Evolutionary conservation across 2,113 vertebrate genomes (phyloP), one percentile per base, ranked within the genome.

Genomic region (Aptenodytes patagonicus): DNA sequence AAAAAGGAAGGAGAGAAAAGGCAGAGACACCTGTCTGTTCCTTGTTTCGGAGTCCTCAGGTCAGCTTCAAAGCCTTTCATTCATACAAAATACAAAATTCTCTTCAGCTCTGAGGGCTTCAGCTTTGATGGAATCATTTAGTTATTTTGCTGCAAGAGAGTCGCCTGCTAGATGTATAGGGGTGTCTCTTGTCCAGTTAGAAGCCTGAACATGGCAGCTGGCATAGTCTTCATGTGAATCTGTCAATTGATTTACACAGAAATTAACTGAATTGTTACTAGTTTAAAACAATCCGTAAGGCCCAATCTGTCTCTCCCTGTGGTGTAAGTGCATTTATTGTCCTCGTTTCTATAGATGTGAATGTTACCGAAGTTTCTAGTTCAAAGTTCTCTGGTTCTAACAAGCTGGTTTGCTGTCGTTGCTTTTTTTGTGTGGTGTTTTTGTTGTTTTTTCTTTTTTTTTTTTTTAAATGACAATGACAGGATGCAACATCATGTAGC

Each of bases 181-280:
- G 99, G 99, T 10, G 99, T 99, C 98, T 99, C 99, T 96, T 99
- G 99, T 70, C 99, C 99, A 1, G 99, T 99, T n/a, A 99, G 99
- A 42, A 99, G 99, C 97, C 99, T 98, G 98, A 99, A 99, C 99
- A 99, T 99, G 95, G 99, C 99, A 0, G 99, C 99, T 22, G 99
- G 99, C 99, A 99, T 99, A 3, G 99, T 99, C 98, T 99, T 99
- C 99, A 99, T 99, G 97, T 99, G 99, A 72, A 99, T 99, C 99
- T 99, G 98, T 77, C 78, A 60, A 86, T 14, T 29, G 81, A 94
- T 66, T 81, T 57, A 93, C 46, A 81, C 40, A 83, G 34, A 58
- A 73, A 75, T 91, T 38, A 95, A 42, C 2, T 78, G n/a, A 81
- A 46, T 26, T 78, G 18, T 32, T 73, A 65, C 19, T 14, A 6